These are phyloP conservation scores for Chrysotoxum bicinctum DNA, from an alignment of 2,888 invertebrate genomes.

Conservation along the genomic window DNA sequence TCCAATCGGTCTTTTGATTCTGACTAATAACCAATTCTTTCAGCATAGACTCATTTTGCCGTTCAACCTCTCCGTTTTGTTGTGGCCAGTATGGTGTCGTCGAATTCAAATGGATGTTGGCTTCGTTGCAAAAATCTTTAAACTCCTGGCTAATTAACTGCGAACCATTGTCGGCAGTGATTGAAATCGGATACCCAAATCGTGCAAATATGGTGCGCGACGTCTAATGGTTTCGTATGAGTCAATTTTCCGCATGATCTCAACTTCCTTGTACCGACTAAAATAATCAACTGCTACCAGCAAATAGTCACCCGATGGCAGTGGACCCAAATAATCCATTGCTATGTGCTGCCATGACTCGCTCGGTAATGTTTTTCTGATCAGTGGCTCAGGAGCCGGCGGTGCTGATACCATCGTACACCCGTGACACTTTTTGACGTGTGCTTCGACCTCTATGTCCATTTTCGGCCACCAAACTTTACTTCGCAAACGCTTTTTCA, in stretches of 20 bases:
- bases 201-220: too few species aligned
- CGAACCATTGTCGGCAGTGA: too few species aligned
- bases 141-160: not conserved
- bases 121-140: not conserved
- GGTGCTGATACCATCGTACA: conserved; percentile 9
- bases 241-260: too few species aligned
- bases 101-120: conserved; percentile 2
- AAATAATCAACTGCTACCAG: conserved; percentile 15
- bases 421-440: conserved; percentile 14
- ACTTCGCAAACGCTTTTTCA: conserved; percentile 45
- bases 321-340: conserved; percentile 74
- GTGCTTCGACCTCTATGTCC: conserved; percentile 74
- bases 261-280: not conserved
- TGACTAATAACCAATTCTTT: not conserved
- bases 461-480: conserved; percentile 73
- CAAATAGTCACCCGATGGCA: conserved; percentile 49
- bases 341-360: conserved; percentile 63
- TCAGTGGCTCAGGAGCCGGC: conserved; percentile 71
- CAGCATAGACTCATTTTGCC: not conserved
- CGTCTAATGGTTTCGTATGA: too few species aligned
- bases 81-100: conserved; percentile 3
- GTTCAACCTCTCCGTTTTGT: conserved; percentile 12
- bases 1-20: not conserved
- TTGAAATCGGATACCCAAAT: too few species aligned
- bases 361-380: conserved; percentile 71